Conservation (phyloP, 2,888 invertebrate genomes). For the Punctoribates punctum region DNA sequence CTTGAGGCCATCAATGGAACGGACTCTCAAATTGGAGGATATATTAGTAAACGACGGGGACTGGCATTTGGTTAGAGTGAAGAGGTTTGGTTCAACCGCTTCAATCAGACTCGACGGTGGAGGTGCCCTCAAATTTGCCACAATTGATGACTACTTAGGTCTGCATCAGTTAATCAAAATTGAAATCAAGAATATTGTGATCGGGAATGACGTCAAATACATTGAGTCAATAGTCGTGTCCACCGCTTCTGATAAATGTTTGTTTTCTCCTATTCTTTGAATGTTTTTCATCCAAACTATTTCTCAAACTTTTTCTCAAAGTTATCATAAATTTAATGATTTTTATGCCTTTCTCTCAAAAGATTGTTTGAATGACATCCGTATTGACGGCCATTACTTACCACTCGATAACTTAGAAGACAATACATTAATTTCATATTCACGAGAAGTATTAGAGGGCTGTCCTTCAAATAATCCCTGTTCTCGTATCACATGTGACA, state of each 20-base stretch:
- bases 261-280: too few species aligned
- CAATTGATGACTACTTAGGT: constrained; percentile 45
- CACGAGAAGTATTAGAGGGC: constrained; percentile 71
- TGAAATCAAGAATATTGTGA: constrained; percentile 47
- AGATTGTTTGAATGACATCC: constrained; percentile 58
- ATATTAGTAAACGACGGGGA: constrained; percentile 53
- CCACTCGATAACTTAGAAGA: constrained; percentile 52
- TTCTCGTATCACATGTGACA: background rate
- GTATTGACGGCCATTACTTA: constrained; percentile 55
- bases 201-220: constrained; percentile 45
- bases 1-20: constrained; percentile 43
- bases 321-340: background rate
- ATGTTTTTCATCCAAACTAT: too few species aligned
- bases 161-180: constrained; percentile 47
- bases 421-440: constrained; percentile 69
- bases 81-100: constrained; percentile 52
- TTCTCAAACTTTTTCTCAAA: too few species aligned
- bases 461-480: constrained; percentile 35
- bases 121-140: constrained; percentile 51
- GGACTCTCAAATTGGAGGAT: constrained; percentile 45
- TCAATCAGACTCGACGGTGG: constrained; percentile 55
- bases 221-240: constrained; percentile 13
- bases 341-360: constrained; percentile 29
- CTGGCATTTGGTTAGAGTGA: constrained; percentile 53
- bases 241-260: constrained; percentile 30